These are phyloP conservation scores for Ormyrus rosae DNA, from an alignment of 2,888 invertebrate species.

Conservation along the genomic window DNA sequence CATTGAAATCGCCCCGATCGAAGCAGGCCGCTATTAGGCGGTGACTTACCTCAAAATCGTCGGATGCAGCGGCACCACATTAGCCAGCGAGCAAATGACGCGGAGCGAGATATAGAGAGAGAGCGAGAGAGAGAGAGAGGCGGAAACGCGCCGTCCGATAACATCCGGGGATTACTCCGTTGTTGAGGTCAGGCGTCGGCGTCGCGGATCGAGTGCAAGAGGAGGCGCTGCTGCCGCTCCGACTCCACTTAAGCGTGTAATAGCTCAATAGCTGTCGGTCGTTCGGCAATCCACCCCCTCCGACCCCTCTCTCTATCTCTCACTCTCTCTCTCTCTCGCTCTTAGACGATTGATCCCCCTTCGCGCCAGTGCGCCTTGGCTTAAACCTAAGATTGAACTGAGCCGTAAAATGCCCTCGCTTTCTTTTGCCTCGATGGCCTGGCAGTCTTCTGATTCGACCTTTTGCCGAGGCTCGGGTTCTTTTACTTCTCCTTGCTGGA, in stretches of 20 bases:
- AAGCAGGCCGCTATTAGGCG: no score
- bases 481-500: no score
- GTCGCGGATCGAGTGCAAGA: no score
- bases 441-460: no score
- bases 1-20: no score
- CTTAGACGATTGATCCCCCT: background rate
- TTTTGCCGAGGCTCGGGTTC: no score
- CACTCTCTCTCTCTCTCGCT: conserved; percentile 9
- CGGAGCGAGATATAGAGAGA: background rate
- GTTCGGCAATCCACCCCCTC: background rate
- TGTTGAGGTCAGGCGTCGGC: conserved; percentile 49
- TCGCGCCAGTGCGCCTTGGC: conserved; percentile 1
- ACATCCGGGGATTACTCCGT: conserved; percentile 54
- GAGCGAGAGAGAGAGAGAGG: background rate
- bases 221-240: conserved; percentile 11
- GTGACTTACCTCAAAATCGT: background rate
- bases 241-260: conserved; percentile 72
- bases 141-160: conserved; percentile 47
- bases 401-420: conserved; percentile 5
- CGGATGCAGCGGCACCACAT: background rate
- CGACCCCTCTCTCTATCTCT: conserved; percentile 39
- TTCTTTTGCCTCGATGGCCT: no score
- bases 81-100: background rate
- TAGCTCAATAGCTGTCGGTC: conserved; percentile 70
- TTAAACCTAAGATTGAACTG: conserved; percentile 20